Conservation (phyloP, 2,797 vertebrate species). For the Silurus aristotelis region DNA sequence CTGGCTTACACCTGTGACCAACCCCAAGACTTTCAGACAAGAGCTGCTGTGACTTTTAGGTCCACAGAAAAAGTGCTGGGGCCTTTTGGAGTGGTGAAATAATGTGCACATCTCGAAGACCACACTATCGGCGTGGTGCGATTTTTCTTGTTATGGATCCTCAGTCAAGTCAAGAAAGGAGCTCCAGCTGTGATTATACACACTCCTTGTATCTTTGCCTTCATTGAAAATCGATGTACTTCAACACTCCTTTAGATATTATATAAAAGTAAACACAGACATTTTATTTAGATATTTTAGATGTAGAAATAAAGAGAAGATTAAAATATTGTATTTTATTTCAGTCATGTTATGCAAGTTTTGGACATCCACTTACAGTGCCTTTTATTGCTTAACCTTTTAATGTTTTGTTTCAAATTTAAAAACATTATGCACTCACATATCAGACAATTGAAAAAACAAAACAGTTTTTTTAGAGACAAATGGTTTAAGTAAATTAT, state of each 20-base stretch:
- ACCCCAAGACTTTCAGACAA: not conserved
- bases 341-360: not conserved
- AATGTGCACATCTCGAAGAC: not conserved
- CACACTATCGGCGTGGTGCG: not conserved
- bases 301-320: too few species aligned
- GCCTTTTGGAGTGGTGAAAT: not conserved
- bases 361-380: too few species aligned
- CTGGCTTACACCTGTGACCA: not conserved
- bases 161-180: not conserved
- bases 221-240: not conserved
- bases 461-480: too few species aligned
- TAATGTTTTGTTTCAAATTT: too few species aligned
- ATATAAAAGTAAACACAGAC: not conserved
- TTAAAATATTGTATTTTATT: too few species aligned
- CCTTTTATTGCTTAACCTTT: too few species aligned
- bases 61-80: not conserved
- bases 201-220: not conserved
- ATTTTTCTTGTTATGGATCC: not conserved
- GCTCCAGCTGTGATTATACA: not conserved
- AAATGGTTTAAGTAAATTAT: too few species aligned
- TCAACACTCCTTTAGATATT: not conserved
- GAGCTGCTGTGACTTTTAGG: not conserved
- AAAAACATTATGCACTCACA: too few species aligned
- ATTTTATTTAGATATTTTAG: too few species aligned
- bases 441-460: too few species aligned